phyloP scores from a whole-genome alignment of 2,113 vertebrate genomes.

The Lota lota region DNA sequence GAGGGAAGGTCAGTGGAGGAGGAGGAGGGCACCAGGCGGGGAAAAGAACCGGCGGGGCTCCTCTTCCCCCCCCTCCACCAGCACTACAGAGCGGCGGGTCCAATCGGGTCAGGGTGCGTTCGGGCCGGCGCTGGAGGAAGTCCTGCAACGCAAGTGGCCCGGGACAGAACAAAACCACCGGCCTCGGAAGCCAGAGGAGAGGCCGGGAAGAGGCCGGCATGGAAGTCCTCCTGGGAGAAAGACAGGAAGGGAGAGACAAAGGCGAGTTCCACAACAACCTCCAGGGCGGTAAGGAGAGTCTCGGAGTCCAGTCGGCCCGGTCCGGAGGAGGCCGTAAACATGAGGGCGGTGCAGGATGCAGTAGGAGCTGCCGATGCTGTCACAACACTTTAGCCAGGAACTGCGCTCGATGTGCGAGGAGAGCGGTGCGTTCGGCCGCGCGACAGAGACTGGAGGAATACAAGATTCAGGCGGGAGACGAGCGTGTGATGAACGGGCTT shows the following conservation, averaged over 20 bases:
- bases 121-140: constrained; percentile 72
- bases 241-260: constrained; percentile 52
- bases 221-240: constrained; percentile 26
- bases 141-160: constrained; percentile 41
- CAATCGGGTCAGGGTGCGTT: constrained; percentile 56
- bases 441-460: constrained; percentile 9
- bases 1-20: constrained; percentile 41
- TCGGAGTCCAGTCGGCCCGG: constrained; percentile 16
- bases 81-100: constrained; percentile 27
- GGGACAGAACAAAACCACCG: constrained; percentile 28
- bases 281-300: constrained; percentile 15
- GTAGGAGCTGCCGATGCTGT: constrained; percentile 28
- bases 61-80: neutral
- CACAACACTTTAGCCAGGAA: constrained; percentile 28
- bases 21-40: constrained; percentile 23
- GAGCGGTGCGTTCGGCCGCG: constrained; percentile 18
- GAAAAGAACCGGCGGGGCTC: constrained; percentile 32
- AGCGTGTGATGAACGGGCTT: neutral
- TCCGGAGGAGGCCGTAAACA: constrained; percentile 9
- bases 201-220: constrained; percentile 36
- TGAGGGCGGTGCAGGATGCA: constrained; percentile 18
- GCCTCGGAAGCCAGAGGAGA: constrained; percentile 28
- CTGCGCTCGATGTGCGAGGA: constrained; percentile 25
- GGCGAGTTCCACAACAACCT: constrained; percentile 11
- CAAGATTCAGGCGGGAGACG: constrained; percentile 12